phyloP scores from a whole-genome alignment of 1,140 invertebrate genomes.

The Ephestia elutella region DNA sequence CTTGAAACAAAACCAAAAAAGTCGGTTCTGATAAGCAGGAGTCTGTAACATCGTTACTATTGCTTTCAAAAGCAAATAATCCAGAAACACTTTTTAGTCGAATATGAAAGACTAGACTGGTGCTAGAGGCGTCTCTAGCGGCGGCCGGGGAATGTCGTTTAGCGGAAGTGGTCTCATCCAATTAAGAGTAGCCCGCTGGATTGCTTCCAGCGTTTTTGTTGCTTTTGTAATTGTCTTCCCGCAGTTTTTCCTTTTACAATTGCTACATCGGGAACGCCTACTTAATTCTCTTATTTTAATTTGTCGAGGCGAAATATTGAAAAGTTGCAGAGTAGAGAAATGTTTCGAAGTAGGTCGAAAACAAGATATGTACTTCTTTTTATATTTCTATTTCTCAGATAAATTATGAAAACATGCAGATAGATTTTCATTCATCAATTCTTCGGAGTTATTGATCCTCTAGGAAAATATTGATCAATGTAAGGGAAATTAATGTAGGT shows the following conservation, averaged over 20 bases:
- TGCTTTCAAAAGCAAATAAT: background rate
- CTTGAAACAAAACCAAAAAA: background rate
- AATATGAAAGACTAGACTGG: conserved; percentile 32
- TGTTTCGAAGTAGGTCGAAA: background rate
- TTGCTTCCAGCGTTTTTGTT: conserved; percentile 63
- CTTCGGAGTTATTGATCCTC: no score
- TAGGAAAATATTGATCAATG: no score
- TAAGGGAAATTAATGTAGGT: no score
- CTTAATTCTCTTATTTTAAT: conserved; percentile 14
- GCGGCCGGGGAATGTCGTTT: conserved; percentile 48
- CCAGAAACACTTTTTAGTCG: conserved; percentile 23
- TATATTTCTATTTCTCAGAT: no score
- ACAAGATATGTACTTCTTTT: no score
- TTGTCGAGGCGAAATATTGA: background rate
- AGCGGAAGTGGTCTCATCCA: conserved; percentile 68
- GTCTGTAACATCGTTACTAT: background rate
- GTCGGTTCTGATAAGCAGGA: no score
- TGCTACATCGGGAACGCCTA: conserved; percentile 28
- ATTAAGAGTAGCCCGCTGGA: conserved; percentile 65
- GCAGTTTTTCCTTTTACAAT: conserved; percentile 42
- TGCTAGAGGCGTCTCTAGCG: conserved; percentile 10
- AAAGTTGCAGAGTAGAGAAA: background rate
- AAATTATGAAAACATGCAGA: no score
- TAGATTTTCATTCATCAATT: no score
- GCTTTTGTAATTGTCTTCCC: conserved; percentile 65